Evolutionary conservation across 2,888 invertebrate genomes (phyloP).

Genomic region (Lepidochrysops patricia): DNA sequence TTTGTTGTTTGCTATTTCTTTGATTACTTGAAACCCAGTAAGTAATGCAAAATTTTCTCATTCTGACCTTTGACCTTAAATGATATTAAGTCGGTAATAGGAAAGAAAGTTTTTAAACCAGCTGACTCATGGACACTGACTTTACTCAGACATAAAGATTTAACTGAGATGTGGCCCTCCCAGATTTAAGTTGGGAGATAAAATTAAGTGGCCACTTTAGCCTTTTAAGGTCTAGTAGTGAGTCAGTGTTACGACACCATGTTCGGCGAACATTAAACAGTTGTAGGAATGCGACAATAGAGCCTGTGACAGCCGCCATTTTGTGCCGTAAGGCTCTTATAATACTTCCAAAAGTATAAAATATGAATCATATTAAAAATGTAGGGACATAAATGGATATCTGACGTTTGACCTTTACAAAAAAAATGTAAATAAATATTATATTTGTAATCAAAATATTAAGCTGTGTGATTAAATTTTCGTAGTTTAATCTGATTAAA

Average conservation of each 20-base stretch:
- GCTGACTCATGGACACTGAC: not conserved
- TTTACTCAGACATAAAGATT: not conserved
- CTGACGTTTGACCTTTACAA: too few relatives aligned
- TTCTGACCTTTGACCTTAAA: too few relatives aligned
- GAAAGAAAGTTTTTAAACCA: not conserved
- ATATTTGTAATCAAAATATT: too few relatives aligned
- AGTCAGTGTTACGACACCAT: conserved; percentile 5
- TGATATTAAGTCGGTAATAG: not conserved
- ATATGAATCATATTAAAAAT: too few relatives aligned
- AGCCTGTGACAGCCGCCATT: not conserved
- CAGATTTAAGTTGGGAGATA: not conserved
- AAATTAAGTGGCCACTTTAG: not conserved
- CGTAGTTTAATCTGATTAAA: too few relatives aligned
- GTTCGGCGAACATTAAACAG: not conserved
- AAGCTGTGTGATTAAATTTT: too few relatives aligned
- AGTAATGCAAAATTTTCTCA: not conserved
- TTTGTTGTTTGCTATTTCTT: too few relatives aligned
- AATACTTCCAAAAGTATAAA: not conserved
- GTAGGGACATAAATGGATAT: too few relatives aligned
- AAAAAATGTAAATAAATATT: too few relatives aligned
- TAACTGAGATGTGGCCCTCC: not conserved
- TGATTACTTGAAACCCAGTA: not conserved
- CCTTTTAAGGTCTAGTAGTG: not conserved
- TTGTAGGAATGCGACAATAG: not conserved
- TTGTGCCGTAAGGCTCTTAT: not conserved